phyloP scores from a whole-genome alignment of 1,140 invertebrate species.

The Oncopodura yosiiana region DNA sequence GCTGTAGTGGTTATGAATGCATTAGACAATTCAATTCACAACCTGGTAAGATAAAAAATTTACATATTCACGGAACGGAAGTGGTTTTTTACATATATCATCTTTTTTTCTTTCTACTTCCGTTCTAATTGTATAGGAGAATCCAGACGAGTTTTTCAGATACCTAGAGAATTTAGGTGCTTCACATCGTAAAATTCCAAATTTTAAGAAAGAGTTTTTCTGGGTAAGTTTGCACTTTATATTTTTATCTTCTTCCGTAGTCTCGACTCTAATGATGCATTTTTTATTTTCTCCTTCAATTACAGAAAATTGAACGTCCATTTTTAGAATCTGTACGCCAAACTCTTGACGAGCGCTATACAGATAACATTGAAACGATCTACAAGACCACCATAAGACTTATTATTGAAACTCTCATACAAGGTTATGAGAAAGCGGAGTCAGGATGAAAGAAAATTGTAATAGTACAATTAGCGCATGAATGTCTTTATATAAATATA shows the following conservation, averaged over 20 bases:
- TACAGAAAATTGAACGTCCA: constrained; percentile 79
- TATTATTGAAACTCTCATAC: constrained; percentile 72
- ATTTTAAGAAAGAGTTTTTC: constrained; percentile 75
- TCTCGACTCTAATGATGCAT: neutral
- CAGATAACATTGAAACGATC: constrained; percentile 80
- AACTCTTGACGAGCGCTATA: constrained; percentile 76
- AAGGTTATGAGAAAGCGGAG: constrained; percentile 59
- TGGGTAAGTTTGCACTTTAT: constrained; percentile 53
- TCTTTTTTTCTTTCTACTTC: constrained; percentile 68
- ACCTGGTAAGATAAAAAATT: constrained; percentile 1
- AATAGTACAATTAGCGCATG: neutral
- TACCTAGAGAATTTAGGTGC: constrained; percentile 72
- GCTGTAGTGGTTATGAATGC: constrained; percentile 80
- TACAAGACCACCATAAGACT: constrained; percentile 86
- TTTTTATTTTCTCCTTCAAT: constrained; percentile 40
- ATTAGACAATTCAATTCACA: constrained; percentile 47
- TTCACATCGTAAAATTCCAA: constrained; percentile 68
- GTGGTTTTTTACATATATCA: neutral
- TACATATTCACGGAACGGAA: too few relatives aligned
- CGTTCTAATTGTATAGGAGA: constrained; percentile 70
- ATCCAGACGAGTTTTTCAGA: constrained; percentile 70
- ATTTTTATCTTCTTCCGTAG: neutral
- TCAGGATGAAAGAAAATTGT: neutral
- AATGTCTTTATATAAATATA: neutral
- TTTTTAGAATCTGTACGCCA: constrained; percentile 75